Evolutionary conservation across 2,888 invertebrate species (phyloP), one percentile per base, ranked within the genome.

Genomic region (Apodemia mormo): DNA sequence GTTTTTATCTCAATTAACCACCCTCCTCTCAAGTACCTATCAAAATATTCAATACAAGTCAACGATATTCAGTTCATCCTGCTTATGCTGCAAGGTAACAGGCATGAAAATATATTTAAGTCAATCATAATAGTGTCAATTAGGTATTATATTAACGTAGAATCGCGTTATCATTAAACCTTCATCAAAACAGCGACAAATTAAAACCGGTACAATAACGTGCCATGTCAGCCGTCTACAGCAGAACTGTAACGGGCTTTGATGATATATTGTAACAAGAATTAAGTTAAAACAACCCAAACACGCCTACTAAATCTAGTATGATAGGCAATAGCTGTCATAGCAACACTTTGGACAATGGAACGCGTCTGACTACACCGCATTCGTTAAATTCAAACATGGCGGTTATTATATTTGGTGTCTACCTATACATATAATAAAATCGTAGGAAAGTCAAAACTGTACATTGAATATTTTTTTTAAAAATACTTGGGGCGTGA

Each of bases 181-280:
- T 52, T 6, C 52, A 52, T 52, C 52, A 52, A 52, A n/a, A 52
- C 52, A 52, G 52, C n/a, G 52, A 52, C 52, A 52, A 52, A 52
- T 52, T 14, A 49, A 49, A 52, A 52, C 52, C n/a, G n/a, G 52
- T 52, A 52, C 52, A 52, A 52, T n/a, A 52, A 52, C 52, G 6
- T 52, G 52, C 52, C n/a, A 4, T 52, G 52, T 52, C n/a, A 52
- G 52, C n/a, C 52, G 52, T 52, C 52, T n/a, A n/a, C 49, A 49
- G 5, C 52, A 14, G 52, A 52, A 52, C 52, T n/a, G 52, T 52
- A 52, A 52, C 52, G 52, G 52, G n/a, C 52, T 52, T 52, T 52
- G 52, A 52, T 52, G 52, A 52, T 52, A 52, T n/a, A 52, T 52
- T 52, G 52, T 6, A 52, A 2, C 52, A n/a, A 52, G 52, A 52